Base-by-base conservation (phyloP, 2,888 invertebrate species). In the Volucella zonaria region DNA sequence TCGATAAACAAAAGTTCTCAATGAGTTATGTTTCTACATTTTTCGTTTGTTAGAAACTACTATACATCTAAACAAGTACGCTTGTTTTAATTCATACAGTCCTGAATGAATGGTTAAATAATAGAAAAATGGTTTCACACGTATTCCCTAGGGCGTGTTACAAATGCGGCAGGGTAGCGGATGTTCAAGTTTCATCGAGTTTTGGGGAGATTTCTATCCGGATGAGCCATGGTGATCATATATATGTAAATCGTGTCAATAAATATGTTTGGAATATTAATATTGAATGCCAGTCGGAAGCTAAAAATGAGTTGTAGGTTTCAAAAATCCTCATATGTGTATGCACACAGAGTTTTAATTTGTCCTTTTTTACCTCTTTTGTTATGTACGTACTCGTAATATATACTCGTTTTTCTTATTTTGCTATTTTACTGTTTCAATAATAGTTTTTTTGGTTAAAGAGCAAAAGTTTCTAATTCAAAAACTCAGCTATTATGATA, bases 191-290 rank as follows among this genome's bases (percentile, higher is more conserved):
- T 70, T 52, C 58, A 74, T 80, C 47, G 68, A 68, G 51, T 70
- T 52, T 74, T 45, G 62, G 51, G 68, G 15, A 52, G 74, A 80
- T 66, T 75, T 70, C 59, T 8, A 11, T 45, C 83, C 75, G 80
- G 75, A 75, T 80, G 70, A 80, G 80, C 75, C 42, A 49, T 43
- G 54, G 54, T 70, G 70, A 70, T 83, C 83, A 83, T 83, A 80
- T 80, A 23, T 3, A 23, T 23, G 18, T 83, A 83, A 83, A 79
- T 83, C 83, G 75, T 79, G 75, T 83, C 83, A 83, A 80, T 82
- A 83, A 83, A 80, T 79, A 74, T 83, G 79, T 66, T 64, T 47
- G 66, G 70, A 64, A 68, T 82, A 64, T 64, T 82, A 79, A 82
- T 79, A 74, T 70, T 54, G 79, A 80, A 70, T 66, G 66, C 59